These are phyloP conservation scores for Drosophila lacicola DNA, from an alignment of 2,888 invertebrate species.

Conservation along the genomic window DNA sequence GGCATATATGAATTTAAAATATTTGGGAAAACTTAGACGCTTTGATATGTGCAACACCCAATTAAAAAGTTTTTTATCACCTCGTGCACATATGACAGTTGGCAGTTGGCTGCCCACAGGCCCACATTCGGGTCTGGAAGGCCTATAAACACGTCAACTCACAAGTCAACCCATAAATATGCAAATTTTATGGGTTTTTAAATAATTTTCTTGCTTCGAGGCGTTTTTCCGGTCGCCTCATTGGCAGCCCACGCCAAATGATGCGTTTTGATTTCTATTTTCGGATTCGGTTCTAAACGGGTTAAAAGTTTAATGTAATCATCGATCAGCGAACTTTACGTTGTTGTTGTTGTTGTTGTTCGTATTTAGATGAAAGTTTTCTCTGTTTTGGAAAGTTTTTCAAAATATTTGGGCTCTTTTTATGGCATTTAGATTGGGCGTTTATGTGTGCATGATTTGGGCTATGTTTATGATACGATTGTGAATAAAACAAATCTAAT, in stretches of 20 bases:
- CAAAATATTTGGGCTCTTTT: slow-evolving; percentile 56
- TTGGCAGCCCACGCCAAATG: slow-evolving; percentile 62
- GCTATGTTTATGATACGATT: slow-evolving; percentile 67
- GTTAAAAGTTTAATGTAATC: slow-evolving; percentile 68
- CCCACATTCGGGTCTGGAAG: slow-evolving; percentile 34
- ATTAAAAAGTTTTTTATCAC: slow-evolving; percentile 78
- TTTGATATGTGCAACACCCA: slow-evolving; percentile 64
- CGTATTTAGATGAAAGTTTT: slow-evolving; percentile 51
- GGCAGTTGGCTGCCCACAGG: slow-evolving; percentile 53
- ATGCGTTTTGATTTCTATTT: slow-evolving; percentile 55
- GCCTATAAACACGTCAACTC: slow-evolving; percentile 72
- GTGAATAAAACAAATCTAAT: slow-evolving; percentile 55
- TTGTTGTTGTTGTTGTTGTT: slow-evolving; percentile 17
- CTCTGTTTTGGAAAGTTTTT: slow-evolving; percentile 58
- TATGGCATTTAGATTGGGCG: slow-evolving; percentile 71
- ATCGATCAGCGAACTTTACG: slow-evolving; percentile 64
- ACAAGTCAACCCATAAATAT: slow-evolving; percentile 70
- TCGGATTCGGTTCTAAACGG: slow-evolving; percentile 63
- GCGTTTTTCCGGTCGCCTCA: slow-evolving; percentile 62
- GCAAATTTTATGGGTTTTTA: slow-evolving; percentile 77
- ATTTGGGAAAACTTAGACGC: slow-evolving; percentile 48
- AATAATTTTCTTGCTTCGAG: slow-evolving; percentile 67
- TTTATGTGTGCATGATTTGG: slow-evolving; percentile 60
- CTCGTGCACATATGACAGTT: slow-evolving; percentile 68
- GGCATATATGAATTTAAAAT: slow-evolving; percentile 52